A percentile compares a stretch with the other conserved stretches of the same genome.
phyloP scores from a whole-genome alignment of 2,888 invertebrate species.

The Digitonthophagus gazella region DNA sequence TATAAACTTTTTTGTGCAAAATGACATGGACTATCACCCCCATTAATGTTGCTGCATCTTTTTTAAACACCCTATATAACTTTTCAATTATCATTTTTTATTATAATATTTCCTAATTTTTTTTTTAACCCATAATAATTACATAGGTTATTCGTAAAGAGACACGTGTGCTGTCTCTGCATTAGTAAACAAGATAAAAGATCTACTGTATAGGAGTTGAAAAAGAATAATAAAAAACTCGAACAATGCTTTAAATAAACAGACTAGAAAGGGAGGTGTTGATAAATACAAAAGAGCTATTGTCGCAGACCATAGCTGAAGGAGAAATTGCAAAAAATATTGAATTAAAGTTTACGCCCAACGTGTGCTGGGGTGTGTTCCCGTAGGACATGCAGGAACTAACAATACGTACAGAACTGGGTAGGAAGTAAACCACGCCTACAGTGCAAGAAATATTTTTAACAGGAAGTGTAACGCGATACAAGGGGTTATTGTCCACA shows the following conservation, averaged over 20 bases:
- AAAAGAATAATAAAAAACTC: background rate
- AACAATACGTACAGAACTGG: background rate
- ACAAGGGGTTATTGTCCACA: background rate
- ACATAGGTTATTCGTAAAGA: background rate
- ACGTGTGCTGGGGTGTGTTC: constrained; percentile 24
- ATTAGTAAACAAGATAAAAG: background rate
- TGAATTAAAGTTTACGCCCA: constrained; percentile 28
- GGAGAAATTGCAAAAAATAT: background rate
- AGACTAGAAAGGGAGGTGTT: background rate
- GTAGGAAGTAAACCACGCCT: background rate
- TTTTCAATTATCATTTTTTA: no score
- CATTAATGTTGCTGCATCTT: no score
- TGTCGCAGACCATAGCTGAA: background rate
- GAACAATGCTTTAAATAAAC: background rate
- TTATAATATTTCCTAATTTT: background rate
- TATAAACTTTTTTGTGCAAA: no score
- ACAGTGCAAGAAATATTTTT: background rate
- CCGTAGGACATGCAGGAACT: constrained; percentile 9
- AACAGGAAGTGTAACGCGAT: background rate
- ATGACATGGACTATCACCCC: no score
- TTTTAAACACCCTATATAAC: no score
- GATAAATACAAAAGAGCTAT: background rate
- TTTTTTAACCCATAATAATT: background rate
- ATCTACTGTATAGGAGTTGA: background rate
- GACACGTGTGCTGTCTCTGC: background rate